phyloP scores from a whole-genome alignment of 2,797 vertebrate genomes.

The Sebastes matsubarae region DNA sequence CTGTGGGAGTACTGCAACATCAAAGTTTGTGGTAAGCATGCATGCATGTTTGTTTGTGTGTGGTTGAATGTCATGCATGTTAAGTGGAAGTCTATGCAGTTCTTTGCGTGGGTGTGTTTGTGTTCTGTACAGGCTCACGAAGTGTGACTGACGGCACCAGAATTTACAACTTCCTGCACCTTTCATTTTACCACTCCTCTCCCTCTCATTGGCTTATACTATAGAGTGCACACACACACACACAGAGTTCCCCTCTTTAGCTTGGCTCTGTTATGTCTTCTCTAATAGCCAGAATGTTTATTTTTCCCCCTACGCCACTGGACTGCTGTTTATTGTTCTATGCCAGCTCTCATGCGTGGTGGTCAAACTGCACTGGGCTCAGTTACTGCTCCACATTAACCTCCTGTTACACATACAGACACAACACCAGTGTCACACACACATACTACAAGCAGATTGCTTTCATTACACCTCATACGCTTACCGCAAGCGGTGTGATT shows the following conservation, averaged over 20 bases:
- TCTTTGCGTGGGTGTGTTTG: conserved; percentile 21
- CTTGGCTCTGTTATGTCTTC: conserved; percentile 57
- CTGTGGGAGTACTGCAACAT: conserved; percentile 97
- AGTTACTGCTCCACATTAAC: conserved; percentile 60
- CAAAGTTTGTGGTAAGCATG: conserved; percentile 93
- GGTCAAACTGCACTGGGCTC: conserved; percentile 50
- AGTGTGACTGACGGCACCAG: conserved; percentile 49
- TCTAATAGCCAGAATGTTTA: conserved; percentile 71
- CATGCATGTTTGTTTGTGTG: conserved; percentile 45
- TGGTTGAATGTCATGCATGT: conserved; percentile 31
- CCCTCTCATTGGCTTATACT: conserved; percentile 9
- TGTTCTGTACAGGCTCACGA: background rate
- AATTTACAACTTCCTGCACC: conserved; percentile 86
- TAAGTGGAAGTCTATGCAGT: conserved; percentile 9
- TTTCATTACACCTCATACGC: conserved; percentile 39
- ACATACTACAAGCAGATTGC: conserved; percentile 36
- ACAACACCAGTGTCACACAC: conserved; percentile 46
- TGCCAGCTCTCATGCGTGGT: conserved; percentile 49
- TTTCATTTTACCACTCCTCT: conserved; percentile 44
- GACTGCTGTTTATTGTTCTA: conserved; percentile 71
- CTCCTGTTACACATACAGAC: conserved; percentile 55
- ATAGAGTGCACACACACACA: background rate
- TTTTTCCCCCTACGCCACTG: conserved; percentile 48
- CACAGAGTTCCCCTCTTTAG: conserved; percentile 3
- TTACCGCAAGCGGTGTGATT: conserved; percentile 5